phyloP scores from a whole-genome alignment of 2,797 vertebrate species.

The Ispidina lecontei region DNA sequence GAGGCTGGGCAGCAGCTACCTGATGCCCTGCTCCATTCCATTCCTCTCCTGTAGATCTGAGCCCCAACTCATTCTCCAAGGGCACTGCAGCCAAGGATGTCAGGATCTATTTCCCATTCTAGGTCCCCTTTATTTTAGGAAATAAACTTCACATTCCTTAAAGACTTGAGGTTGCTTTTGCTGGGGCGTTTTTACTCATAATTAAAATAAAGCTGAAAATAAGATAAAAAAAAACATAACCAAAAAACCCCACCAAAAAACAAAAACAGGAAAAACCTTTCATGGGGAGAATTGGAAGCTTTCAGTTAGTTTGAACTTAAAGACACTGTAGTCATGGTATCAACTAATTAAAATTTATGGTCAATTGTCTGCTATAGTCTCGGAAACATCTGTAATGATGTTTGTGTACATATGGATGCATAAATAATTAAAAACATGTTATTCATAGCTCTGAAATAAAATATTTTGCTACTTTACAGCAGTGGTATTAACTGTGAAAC shows the following conservation, averaged over 20 bases:
- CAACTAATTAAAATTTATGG: neutral
- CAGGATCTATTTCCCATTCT: fast-evolving
- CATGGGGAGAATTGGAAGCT: neutral
- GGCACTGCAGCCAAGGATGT: fast-evolving
- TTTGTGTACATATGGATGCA: neutral
- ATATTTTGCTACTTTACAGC: neutral
- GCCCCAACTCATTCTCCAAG: neutral
- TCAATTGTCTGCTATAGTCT: neutral
- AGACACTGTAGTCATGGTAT: neutral
- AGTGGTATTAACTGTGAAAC: neutral
- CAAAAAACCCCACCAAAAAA: no score
- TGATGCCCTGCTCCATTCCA: fast-evolving
- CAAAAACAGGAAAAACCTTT: neutral
- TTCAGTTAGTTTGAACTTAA: neutral
- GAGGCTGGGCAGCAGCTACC: neutral
- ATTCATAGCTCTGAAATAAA: neutral
- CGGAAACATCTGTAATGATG: neutral
- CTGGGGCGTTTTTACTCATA: neutral
- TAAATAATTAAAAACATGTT: neutral
- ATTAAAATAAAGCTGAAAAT: neutral
- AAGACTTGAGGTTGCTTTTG: neutral
- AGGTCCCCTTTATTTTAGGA: neutral
- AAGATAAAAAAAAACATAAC: neutral
- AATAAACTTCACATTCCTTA: neutral
- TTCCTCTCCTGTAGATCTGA: neutral